A percentile compares a stretch with the other conserved stretches of the same genome.
Evolutionary conservation across 2,113 vertebrate genomes (phyloP).

Genomic region (Promerops cafer): DNA sequence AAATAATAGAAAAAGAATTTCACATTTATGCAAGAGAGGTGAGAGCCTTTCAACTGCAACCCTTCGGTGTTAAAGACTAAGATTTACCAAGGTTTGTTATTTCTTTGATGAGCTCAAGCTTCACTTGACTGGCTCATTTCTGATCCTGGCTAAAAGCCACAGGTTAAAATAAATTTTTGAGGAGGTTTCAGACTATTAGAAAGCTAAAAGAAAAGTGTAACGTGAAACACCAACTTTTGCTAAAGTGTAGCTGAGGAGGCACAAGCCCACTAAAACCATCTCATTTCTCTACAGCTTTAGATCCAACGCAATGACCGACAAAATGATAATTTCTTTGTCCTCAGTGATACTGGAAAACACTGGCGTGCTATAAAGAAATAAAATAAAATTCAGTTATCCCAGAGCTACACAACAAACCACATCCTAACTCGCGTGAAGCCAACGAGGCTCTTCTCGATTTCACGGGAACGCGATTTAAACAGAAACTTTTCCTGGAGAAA

Average conservation of each 20-base stretch:
- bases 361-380: not conserved
- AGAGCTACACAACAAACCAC: not conserved
- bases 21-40: not conserved
- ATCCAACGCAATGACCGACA: rapidly evolving
- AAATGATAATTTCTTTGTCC: not conserved
- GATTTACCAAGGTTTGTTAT: not conserved
- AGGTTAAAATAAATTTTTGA: not conserved
- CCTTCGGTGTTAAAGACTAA: not conserved
- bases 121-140: not conserved
- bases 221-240: not conserved
- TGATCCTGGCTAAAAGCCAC: not conserved
- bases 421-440: not conserved
- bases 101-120: not conserved
- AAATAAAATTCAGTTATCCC: not conserved
- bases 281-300: not conserved
- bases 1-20: not conserved
- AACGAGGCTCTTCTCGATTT: not conserved
- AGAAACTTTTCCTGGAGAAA: not conserved
- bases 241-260: not conserved
- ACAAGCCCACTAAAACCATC: not conserved
- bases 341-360: not conserved
- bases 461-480: not conserved
- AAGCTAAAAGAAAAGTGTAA: not conserved
- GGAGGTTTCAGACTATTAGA: not conserved
- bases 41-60: not conserved